Conservation (phyloP, 2,113 vertebrate genomes). For the Microtus pennsylvanicus region DNA sequence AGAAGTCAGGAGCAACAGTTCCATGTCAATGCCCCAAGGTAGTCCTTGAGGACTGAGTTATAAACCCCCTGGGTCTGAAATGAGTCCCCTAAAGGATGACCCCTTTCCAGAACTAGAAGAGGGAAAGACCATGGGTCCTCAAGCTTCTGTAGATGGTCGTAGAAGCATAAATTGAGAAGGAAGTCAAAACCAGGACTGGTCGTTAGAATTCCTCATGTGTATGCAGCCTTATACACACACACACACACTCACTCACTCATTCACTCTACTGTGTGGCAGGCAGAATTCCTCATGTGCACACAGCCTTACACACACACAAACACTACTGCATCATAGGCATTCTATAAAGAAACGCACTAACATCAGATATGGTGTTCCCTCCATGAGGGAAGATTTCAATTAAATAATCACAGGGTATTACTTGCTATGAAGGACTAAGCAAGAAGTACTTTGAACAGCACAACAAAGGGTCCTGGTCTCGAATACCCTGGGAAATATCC, state of each 20-base stretch:
- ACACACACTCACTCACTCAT: too few relatives aligned
- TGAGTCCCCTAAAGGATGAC: neutral
- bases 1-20: neutral
- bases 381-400: neutral
- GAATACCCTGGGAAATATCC: neutral
- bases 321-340: neutral
- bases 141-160: neutral
- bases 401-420: neutral
- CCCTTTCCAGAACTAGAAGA: neutral
- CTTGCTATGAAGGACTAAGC: neutral
- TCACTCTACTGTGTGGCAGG: too few relatives aligned
- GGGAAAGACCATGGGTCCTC: neutral
- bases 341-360: neutral
- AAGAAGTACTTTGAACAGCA: neutral
- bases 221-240: neutral
- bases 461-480: neutral
- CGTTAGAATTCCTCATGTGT: neutral
- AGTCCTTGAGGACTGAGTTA: neutral
- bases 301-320: neutral
- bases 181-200: neutral
- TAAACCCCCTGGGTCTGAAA: neutral
- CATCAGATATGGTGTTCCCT: neutral
- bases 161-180: neutral
- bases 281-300: neutral
- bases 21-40: accelerated